These are phyloP conservation scores for Sebastes goodei DNA, from an alignment of 2,797 vertebrate genomes.

Conservation along the genomic window DNA sequence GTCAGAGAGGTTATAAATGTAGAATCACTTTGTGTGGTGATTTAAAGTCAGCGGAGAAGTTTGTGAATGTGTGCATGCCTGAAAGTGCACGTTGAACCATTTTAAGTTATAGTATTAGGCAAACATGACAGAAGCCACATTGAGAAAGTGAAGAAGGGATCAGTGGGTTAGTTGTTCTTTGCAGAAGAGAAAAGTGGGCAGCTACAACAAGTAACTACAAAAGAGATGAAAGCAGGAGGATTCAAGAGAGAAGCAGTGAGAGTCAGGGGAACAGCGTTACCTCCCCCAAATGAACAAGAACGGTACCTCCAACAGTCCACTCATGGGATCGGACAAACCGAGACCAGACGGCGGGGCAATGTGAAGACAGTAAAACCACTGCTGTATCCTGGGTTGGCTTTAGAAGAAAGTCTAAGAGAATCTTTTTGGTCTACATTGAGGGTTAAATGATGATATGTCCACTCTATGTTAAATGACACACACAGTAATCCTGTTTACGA, in stretches of 20 bases:
- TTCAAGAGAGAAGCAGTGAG: constrained; percentile 47
- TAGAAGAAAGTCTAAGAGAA: constrained; percentile 51
- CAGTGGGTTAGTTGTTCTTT: constrained; percentile 60
- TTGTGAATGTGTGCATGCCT: background rate
- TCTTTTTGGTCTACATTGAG: constrained; percentile 32
- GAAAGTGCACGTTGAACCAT: background rate
- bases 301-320: constrained; percentile 71
- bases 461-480: constrained; percentile 56
- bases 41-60: background rate
- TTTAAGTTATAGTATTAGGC: constrained; percentile 26
- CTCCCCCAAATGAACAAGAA: constrained; percentile 61
- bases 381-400: constrained; percentile 64
- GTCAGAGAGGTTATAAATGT: constrained; percentile 6
- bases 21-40: background rate
- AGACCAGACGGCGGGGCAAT: constrained; percentile 56
- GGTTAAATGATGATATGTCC: constrained; percentile 51
- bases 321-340: constrained; percentile 61
- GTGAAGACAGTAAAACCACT: constrained; percentile 56
- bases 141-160: constrained; percentile 52
- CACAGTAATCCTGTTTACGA: constrained; percentile 19
- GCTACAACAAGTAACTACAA: constrained; percentile 62
- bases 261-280: constrained; percentile 61
- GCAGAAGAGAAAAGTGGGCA: constrained; percentile 30
- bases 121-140: constrained; percentile 64
- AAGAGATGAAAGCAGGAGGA: constrained; percentile 53